Conservation (phyloP, 2,888 invertebrate species). For the Invenusta paracnida region DNA sequence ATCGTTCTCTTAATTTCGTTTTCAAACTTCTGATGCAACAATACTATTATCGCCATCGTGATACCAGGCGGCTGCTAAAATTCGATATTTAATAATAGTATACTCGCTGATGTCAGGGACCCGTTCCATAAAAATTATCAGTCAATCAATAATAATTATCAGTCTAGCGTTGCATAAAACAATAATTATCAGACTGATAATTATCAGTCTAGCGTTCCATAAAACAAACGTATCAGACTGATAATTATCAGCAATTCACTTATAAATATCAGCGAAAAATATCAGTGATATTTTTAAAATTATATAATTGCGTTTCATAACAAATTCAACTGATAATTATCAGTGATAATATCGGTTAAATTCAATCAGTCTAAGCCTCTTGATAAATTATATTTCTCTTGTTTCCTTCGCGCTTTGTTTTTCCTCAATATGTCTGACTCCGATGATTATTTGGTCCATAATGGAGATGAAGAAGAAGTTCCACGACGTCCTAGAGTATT, state of each 20-base stretch:
- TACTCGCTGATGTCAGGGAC: too few species aligned
- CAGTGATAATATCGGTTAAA: not conserved
- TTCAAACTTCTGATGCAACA: too few species aligned
- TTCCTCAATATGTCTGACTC: not conserved
- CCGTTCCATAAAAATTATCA: constrained; percentile 23
- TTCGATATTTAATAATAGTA: too few species aligned
- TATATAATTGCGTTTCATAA: too few species aligned
- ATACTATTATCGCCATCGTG: too few species aligned
- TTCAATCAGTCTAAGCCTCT: not conserved
- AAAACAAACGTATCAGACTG: not conserved
- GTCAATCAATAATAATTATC: not conserved
- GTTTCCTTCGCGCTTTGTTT: too few species aligned
- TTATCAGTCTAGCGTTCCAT: not conserved
- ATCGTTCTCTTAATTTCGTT: too few species aligned
- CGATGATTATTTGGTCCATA: not conserved
- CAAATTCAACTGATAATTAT: not conserved
- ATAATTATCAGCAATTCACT: not conserved
- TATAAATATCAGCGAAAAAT: not conserved
- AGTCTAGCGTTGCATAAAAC: not conserved
- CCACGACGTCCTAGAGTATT: not conserved
- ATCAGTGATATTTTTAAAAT: not conserved
- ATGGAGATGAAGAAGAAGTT: not conserved
- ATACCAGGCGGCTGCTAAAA: too few species aligned
- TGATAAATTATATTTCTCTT: too few species aligned
- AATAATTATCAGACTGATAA: not conserved